These are phyloP conservation scores for Eudorcas thomsonii DNA, from an alignment of 2,113 vertebrate genomes.

Conservation along the genomic window DNA sequence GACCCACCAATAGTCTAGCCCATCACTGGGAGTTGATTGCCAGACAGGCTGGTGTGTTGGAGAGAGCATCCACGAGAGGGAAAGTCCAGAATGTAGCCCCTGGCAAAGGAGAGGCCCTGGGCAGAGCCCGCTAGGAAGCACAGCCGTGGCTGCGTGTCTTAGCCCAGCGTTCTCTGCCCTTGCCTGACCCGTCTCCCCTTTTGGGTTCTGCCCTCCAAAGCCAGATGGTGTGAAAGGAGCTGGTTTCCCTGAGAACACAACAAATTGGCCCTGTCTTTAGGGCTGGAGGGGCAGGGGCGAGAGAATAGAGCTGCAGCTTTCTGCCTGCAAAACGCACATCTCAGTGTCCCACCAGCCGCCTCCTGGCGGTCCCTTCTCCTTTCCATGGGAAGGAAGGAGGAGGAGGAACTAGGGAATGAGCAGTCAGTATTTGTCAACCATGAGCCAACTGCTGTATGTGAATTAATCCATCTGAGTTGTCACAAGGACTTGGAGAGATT, in stretches of 20 bases:
- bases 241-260: rapidly evolving
- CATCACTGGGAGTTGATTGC: rapidly evolving
- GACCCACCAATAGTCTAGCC: neutral
- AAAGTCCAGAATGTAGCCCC: neutral
- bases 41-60: neutral
- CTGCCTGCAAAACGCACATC: neutral
- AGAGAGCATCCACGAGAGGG: neutral
- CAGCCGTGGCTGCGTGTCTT: neutral
- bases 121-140: neutral
- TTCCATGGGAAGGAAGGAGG: neutral
- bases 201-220: neutral
- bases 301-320: neutral
- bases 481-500: neutral
- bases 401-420: neutral
- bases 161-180: neutral
- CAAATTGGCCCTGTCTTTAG: neutral
- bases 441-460: neutral
- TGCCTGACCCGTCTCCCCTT: neutral
- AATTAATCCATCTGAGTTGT: neutral
- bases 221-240: neutral
- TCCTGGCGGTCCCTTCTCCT: neutral
- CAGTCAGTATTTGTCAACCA: neutral
- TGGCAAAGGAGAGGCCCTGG: neutral
- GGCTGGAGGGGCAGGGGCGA: neutral
- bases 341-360: neutral